Evolutionary conservation across 2,113 vertebrate species (phyloP).

Genomic region (Xenopus tropicalis): UCB_Xtro_10.0 CM004443.2:45769501-45770000

Average conservation of each 20-base stretch:
- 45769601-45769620: constrained; percentile 29
- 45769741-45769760: constrained; percentile 42
- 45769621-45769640: constrained; percentile 34
- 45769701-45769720: too few relatives aligned
- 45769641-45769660: neutral
- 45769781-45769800: constrained; percentile 14
- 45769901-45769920: too few relatives aligned
- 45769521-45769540: constrained; percentile 90
- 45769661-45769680: constrained; percentile 2
- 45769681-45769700: too few relatives aligned
- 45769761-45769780: constrained; percentile 14
- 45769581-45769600: constrained; percentile 35
- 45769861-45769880: too few relatives aligned
- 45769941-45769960: too few relatives aligned
- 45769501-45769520: constrained; percentile 94
- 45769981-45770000: too few relatives aligned
- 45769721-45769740: neutral
- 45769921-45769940: too few relatives aligned
- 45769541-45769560: constrained; percentile 57
- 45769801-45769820: neutral
- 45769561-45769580: constrained; percentile 35
- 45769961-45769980: too few relatives aligned
- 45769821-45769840: too few relatives aligned
- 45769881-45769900: too few relatives aligned
- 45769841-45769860: too few relatives aligned